phyloP scores from a whole-genome alignment of 2,113 vertebrate species.

The Thryonomys swinderianus region DNA sequence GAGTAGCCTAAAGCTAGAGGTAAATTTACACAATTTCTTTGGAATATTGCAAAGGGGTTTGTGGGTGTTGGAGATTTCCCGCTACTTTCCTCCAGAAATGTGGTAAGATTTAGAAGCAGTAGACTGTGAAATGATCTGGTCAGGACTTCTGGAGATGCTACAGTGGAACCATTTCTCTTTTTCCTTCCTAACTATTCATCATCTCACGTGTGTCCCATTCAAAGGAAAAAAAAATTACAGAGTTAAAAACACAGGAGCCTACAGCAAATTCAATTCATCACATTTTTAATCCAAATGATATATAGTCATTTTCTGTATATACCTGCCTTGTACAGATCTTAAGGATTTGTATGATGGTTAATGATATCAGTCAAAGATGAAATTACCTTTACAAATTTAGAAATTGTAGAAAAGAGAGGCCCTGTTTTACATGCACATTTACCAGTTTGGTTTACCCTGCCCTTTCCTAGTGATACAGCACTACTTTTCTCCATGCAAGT shows the following conservation, averaged over 20 bases:
- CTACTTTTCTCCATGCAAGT: not conserved
- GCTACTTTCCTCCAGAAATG: not conserved
- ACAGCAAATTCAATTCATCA: not conserved
- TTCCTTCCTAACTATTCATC: not conserved
- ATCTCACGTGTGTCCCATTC: not conserved
- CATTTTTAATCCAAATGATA: not conserved
- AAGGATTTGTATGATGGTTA: not conserved
- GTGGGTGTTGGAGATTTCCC: not conserved
- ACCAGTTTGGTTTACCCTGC: not conserved
- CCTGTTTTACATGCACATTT: no score
- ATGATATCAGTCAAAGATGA: not conserved
- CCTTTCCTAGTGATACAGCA: not conserved
- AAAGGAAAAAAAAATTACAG: not conserved
- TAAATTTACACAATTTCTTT: not conserved
- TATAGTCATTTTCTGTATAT: not conserved
- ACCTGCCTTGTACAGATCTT: not conserved
- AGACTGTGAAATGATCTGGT: not conserved
- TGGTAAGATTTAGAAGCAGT: not conserved
- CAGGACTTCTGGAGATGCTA: not conserved
- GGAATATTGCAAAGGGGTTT: rapidly evolving
- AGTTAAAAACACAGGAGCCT: not conserved
- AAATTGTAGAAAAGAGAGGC: not conserved
- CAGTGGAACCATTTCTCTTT: not conserved
- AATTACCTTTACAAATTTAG: not conserved
- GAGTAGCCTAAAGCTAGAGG: not conserved